Conservation (phyloP, 2,113 vertebrate species). For the Vombatus ursinus region DNA sequence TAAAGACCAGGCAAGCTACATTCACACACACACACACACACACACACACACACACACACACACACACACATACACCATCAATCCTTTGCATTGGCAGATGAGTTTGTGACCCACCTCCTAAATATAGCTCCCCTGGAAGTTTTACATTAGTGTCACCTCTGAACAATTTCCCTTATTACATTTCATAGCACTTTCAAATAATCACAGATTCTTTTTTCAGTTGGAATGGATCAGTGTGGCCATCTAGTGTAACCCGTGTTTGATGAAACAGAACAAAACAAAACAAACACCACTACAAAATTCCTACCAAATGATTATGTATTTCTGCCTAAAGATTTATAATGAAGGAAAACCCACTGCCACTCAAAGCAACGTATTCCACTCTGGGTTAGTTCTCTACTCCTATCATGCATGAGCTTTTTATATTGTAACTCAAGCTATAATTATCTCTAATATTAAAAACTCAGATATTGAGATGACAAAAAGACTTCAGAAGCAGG, state of each 20-base stretch:
- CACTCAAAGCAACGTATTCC: not conserved
- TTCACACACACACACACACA: not conserved
- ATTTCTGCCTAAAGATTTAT: not conserved
- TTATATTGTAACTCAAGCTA: not conserved
- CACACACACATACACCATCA: not conserved
- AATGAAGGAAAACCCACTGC: not conserved
- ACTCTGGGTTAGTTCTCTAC: not conserved
- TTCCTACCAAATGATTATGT: not conserved
- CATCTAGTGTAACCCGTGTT: not conserved
- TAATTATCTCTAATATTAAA: not conserved
- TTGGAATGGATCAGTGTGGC: not conserved
- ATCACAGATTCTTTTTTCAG: not conserved
- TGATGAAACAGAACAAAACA: not conserved
- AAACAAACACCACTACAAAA: not conserved
- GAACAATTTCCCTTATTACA: not conserved
- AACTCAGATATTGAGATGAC: not conserved
- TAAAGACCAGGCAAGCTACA: not conserved
- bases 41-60: not conserved
- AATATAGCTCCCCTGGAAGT: not conserved
- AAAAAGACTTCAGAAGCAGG: not conserved
- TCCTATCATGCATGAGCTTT: not conserved
- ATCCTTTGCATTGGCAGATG: not conserved
- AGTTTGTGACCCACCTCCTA: not conserved
- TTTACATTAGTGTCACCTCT: not conserved
- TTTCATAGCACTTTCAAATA: not conserved